Conservation (phyloP, 2,797 vertebrate genomes). For the Sebastes alutus region DNA sequence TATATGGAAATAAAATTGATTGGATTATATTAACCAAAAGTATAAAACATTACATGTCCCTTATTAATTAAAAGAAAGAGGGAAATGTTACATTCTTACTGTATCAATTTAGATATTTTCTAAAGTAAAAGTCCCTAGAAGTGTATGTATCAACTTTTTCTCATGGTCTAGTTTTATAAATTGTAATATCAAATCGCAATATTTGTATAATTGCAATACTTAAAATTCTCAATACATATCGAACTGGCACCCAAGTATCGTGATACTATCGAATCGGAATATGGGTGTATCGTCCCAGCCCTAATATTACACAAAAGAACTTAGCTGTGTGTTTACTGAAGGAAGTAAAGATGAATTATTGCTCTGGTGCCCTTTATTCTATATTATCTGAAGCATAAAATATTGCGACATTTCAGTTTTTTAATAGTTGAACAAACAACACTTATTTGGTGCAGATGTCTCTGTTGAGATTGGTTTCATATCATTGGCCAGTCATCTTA, state of each 20-base stretch:
- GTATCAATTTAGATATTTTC: too few species aligned
- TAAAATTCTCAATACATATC: too few species aligned
- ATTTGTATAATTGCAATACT: too few species aligned
- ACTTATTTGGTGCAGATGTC: slow-evolving; percentile 1
- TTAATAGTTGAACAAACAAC: not conserved
- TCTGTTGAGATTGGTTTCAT: slow-evolving; percentile 13
- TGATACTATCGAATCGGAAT: rapidly evolving
- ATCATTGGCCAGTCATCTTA: slow-evolving; percentile 19
- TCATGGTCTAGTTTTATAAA: rapidly evolving
- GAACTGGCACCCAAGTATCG: too few species aligned
- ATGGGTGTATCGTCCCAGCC: rapidly evolving
- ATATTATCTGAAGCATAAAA: not conserved
- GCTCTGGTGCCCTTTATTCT: not conserved
- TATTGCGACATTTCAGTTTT: slow-evolving; percentile 3
- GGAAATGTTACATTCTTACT: too few species aligned
- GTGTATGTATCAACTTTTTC: too few species aligned
- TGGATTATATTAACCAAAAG: too few species aligned
- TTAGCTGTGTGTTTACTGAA: not conserved
- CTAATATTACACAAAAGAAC: not conserved
- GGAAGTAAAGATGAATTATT: not conserved
- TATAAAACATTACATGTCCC: too few species aligned
- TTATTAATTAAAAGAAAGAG: too few species aligned
- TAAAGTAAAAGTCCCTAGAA: too few species aligned
- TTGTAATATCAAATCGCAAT: rapidly evolving
- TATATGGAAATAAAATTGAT: too few species aligned